Base-by-base conservation (phyloP, 2,797 vertebrate genomes). In the Hippoglossus hippoglossus region DNA sequence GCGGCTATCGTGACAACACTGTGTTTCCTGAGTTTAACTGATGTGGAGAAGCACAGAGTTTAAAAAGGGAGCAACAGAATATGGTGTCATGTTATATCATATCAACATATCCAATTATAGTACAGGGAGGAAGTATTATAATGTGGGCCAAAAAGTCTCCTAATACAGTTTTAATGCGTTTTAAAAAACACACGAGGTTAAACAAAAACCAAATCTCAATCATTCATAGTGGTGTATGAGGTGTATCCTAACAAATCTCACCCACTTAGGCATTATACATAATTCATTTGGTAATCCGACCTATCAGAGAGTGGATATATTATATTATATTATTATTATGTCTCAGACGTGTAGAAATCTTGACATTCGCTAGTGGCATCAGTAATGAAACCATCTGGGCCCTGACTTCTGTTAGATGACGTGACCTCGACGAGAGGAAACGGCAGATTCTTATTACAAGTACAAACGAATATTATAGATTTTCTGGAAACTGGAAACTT, bases 211-310 rank as follows among this genome's bases (percentile, higher is more conserved):
- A 54, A 56, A 69, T 18, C 16, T 44, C 12, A 44, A 44, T 44
- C 34, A 74, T 77, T 79, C 83, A 73, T 67, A 73, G 12, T 13
- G 41, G 84, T 16, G 65, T 21, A 51, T 51, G 3, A 4, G 41
- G 84, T 16, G 65, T 21, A 51, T 51, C 3, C 63, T 69, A 82
- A 83, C 62, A 84, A 87, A 77, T 59, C 60, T 77, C 21, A 8
- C 52, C 71, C 75, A 31, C 67, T 50, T 56, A 59, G 64, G 57
- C 36, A 54, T 53, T 9, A 83, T 92, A 80, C 86, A 91, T 91
- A 83, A 92, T 92, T 92, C 64, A 92, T 82, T 54, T 52, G 26
- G 63, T 76, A 76, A 84, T 61, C 67, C 44, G 8, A 79, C 77
- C 75, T 72, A 87, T 82, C 79, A 46, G 46, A 62, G 56, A 66